These are phyloP conservation scores for Hypomecis atomaria DNA, from an alignment of 2,888 invertebrate genomes.

Conservation along the genomic window DNA sequence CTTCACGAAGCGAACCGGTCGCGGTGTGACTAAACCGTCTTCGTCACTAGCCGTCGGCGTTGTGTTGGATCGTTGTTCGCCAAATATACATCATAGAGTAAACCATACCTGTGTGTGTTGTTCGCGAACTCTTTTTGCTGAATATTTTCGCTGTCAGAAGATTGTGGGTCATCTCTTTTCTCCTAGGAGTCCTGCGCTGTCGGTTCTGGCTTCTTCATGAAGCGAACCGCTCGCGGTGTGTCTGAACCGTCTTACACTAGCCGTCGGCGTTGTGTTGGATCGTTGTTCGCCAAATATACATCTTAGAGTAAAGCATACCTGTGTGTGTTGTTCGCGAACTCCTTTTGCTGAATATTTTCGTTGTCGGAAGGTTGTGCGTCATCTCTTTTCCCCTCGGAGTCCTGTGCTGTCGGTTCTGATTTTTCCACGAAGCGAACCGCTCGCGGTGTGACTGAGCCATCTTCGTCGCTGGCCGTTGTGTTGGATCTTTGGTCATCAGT, in stretches of 20 bases:
- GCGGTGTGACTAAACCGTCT: slow-evolving; percentile 83
- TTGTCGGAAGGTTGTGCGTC: slow-evolving; percentile 49
- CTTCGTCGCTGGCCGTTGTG: slow-evolving; percentile 82
- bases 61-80: slow-evolving; percentile 74
- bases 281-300: slow-evolving; percentile 64
- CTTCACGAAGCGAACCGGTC: slow-evolving; percentile 88
- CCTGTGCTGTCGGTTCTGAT: slow-evolving; percentile 69
- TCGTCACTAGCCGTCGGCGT: slow-evolving; percentile 83
- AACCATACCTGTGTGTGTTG: slow-evolving; percentile 66
- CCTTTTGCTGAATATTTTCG: slow-evolving; percentile 60
- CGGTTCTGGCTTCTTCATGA: slow-evolving; percentile 81
- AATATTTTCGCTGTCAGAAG: slow-evolving; percentile 51
- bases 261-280: slow-evolving; percentile 72
- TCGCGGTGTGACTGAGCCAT: slow-evolving; percentile 84
- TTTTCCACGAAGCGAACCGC: slow-evolving; percentile 88
- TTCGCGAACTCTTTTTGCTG: slow-evolving; percentile 58
- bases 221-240: slow-evolving; percentile 87
- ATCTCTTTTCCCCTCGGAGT: slow-evolving; percentile 53
- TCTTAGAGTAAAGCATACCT: slow-evolving; percentile 49
- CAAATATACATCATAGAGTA: too few species aligned
- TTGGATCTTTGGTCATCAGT: slow-evolving; percentile 75
- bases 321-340: slow-evolving; percentile 53
- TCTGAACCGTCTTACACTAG: slow-evolving; percentile 85
- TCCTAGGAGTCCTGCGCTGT: slow-evolving; percentile 67
- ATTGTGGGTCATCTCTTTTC: slow-evolving; percentile 51